Percentiles rank a stretch among this genome's conserved stretches.
Evolutionary conservation across 2,888 invertebrate species (phyloP).

Genomic region (Cabera pusaria): DNA sequence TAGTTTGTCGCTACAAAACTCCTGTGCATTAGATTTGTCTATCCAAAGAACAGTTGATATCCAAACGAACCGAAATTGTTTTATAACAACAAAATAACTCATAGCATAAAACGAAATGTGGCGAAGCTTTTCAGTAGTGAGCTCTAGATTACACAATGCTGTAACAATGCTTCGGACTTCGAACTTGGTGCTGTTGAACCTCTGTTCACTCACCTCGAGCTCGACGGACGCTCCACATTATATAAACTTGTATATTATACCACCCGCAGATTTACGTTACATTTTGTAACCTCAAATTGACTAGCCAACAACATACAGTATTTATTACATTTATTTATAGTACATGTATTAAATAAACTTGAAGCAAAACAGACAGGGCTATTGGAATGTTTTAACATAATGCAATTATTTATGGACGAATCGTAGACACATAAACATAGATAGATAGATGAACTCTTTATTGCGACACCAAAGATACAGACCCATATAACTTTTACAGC

Average conservation of each 20-base stretch:
- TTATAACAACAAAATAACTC: constrained; percentile 15
- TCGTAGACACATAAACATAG: too few relatives aligned
- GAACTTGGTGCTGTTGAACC: constrained; percentile 28
- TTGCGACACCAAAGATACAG: too few relatives aligned
- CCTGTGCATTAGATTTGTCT: too few relatives aligned
- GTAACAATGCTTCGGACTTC: constrained; percentile 19
- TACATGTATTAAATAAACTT: too few relatives aligned
- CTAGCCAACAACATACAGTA: too few relatives aligned
- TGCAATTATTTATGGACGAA: too few relatives aligned
- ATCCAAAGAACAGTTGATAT: constrained; percentile 8
- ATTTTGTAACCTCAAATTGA: not conserved
- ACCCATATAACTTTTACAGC: too few relatives aligned
- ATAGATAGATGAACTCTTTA: too few relatives aligned
- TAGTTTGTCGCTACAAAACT: too few relatives aligned
- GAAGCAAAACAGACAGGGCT: too few relatives aligned
- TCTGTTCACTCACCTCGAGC: constrained; percentile 59
- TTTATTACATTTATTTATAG: too few relatives aligned
- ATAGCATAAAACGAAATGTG: constrained; percentile 16
- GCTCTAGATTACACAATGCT: constrained; percentile 15
- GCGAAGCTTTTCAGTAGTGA: constrained; percentile 13
- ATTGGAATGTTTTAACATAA: too few relatives aligned
- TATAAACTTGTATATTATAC: constrained; percentile 36
- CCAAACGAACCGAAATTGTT: constrained; percentile 9
- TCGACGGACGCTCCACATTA: constrained; percentile 47
- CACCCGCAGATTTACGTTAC: constrained; percentile 21